Evolutionary conservation across 2,113 vertebrate genomes (phyloP).

Genomic region (Pluvialis apricaria): DNA sequence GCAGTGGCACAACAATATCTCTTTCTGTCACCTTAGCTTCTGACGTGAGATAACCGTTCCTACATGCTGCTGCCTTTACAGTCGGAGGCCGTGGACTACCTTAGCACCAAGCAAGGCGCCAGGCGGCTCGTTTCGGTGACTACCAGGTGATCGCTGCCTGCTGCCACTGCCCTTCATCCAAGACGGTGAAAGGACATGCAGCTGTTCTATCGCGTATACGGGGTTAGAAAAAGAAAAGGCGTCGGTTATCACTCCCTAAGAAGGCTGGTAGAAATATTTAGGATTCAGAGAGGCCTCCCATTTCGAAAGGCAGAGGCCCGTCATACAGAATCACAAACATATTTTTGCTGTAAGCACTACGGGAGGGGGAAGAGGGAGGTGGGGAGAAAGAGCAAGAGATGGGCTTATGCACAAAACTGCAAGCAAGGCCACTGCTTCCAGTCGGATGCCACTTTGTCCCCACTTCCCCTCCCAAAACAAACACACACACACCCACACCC

Average conservation of each 20-base stretch:
- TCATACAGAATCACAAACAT: neutral
- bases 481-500: too few relatives aligned
- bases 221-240: neutral
- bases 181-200: neutral
- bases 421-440: neutral
- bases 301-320: neutral
- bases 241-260: neutral
- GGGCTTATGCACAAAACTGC: too few relatives aligned
- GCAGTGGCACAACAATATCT: neutral
- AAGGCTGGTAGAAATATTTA: neutral
- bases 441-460: neutral
- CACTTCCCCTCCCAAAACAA: neutral
- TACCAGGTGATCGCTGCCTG: neutral
- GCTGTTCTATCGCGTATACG: rapidly evolving
- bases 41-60: rapidly evolving
- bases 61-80: neutral
- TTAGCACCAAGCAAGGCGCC: neutral
- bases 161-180: neutral
- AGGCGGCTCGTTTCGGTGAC: neutral
- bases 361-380: neutral
- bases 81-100: rapidly evolving
- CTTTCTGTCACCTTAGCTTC: neutral
- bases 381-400: neutral
- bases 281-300: neutral
- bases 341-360: neutral